phyloP scores from a whole-genome alignment of 2,113 vertebrate genomes.

The Eulemur rufifrons region DNA sequence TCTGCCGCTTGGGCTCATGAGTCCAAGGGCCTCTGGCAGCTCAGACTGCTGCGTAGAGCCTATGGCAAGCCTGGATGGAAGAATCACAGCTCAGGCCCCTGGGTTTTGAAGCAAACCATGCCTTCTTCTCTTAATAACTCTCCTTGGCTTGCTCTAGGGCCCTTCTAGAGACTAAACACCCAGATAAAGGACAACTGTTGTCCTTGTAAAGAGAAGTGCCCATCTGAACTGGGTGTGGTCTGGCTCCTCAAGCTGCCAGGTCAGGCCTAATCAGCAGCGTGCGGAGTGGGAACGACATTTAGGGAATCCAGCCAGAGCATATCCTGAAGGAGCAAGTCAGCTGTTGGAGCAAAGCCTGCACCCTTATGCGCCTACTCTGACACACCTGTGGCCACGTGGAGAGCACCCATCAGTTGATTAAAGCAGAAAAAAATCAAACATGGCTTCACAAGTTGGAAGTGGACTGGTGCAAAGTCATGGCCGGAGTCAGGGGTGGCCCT shows the following conservation, averaged over 20 bases:
- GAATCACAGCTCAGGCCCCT: background rate
- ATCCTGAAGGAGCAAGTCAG: background rate
- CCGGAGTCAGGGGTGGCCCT: background rate
- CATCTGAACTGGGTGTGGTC: background rate
- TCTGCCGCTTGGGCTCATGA: background rate
- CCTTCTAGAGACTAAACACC: background rate
- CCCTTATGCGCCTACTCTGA: background rate
- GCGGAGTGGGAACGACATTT: too few relatives aligned
- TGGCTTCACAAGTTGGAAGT: background rate
- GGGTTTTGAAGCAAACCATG: background rate
- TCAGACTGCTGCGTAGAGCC: accelerated
- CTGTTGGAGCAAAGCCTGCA: background rate
- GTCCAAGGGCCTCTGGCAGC: background rate
- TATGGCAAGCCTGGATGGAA: background rate
- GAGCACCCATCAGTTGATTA: background rate
- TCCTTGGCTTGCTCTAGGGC: background rate
- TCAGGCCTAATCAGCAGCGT: background rate
- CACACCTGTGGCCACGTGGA: accelerated
- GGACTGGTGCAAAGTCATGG: background rate
- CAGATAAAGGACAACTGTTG: background rate
- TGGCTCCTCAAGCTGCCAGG: background rate
- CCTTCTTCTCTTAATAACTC: background rate
- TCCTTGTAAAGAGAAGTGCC: background rate
- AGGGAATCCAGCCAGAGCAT: background rate
- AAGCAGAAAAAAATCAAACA: background rate